Percentiles rank a stretch among this genome's conserved stretches.
These are phyloP conservation scores for Beris chalybata DNA, from an alignment of 2,888 invertebrate species.

Conservation along the genomic window DNA sequence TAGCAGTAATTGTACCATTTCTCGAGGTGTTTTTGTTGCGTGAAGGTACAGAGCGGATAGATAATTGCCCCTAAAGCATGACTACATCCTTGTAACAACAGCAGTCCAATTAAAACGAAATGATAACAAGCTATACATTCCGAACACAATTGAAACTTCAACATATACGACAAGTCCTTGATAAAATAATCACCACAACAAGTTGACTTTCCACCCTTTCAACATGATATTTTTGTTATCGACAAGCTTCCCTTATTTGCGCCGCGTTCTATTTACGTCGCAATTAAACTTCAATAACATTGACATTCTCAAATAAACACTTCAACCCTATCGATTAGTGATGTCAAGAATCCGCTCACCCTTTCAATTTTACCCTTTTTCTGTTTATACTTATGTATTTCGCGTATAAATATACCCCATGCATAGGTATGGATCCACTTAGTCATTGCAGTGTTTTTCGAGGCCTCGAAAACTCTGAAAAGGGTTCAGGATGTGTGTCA, in stretches of 20 bases:
- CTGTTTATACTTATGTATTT: constrained; percentile 1
- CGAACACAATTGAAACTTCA: too few relatives aligned
- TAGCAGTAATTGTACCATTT: too few relatives aligned
- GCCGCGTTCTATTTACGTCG: background rate
- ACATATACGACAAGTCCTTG: too few relatives aligned
- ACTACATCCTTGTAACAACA: too few relatives aligned
- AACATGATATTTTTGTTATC: constrained; percentile 25
- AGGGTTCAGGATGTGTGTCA: background rate
- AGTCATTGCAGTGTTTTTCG: constrained; percentile 4
- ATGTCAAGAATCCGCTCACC: constrained; percentile 18
- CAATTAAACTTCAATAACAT: constrained; percentile 18
- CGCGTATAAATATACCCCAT: background rate
- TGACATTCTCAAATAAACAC: constrained; percentile 23
- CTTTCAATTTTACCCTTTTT: constrained; percentile 19
- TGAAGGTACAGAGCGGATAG: too few relatives aligned
- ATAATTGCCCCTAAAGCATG: too few relatives aligned
- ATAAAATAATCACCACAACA: background rate
- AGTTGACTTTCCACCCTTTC: constrained; percentile 27
- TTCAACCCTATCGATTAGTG: constrained; percentile 26
- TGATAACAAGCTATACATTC: too few relatives aligned
- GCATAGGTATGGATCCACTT: constrained; percentile 17
- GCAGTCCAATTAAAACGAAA: too few relatives aligned
- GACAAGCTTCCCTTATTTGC: background rate
- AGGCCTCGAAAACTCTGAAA: background rate
- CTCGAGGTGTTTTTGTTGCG: too few relatives aligned